Conservation (phyloP, 2,113 vertebrate species). For the Cheilinus undulatus region DNA sequence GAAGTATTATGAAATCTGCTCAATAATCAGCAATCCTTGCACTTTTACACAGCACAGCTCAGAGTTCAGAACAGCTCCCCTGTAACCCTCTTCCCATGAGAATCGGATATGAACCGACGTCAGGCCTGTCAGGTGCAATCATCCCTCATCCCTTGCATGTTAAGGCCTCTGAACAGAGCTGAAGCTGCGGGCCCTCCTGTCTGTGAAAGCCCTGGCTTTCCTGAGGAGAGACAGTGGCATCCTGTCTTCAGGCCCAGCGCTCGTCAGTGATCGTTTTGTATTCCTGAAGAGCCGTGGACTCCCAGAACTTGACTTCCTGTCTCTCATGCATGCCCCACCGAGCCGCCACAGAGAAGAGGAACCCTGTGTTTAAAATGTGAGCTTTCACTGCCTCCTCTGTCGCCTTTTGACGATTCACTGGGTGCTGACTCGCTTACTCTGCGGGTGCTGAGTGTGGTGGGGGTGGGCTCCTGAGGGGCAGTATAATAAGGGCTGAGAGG, state of each 20-base stretch:
- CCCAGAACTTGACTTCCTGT: constrained; percentile 77
- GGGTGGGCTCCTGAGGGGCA: constrained; percentile 15
- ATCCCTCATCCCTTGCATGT: constrained; percentile 68
- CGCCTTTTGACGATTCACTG: constrained; percentile 67
- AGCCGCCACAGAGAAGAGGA: constrained; percentile 56
- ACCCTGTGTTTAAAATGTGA: constrained; percentile 63
- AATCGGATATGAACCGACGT: constrained; percentile 30
- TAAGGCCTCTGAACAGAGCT: constrained; percentile 60
- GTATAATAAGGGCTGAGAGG: constrained; percentile 40
- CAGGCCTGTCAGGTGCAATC: constrained; percentile 68
- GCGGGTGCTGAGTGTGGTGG: constrained; percentile 16
- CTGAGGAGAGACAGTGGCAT: constrained; percentile 69
- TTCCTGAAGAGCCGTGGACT: constrained; percentile 64
- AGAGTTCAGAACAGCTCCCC: background rate
- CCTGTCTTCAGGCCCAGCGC: constrained; percentile 65
- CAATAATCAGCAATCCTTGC: background rate
- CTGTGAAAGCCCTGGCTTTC: constrained; percentile 65
- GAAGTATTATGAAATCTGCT: background rate
- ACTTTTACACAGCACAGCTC: background rate
- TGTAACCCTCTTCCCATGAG: constrained; percentile 21
- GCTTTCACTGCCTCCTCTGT: constrained; percentile 71
- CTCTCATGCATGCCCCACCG: constrained; percentile 34
- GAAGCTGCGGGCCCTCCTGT: constrained; percentile 45
- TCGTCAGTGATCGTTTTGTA: constrained; percentile 73
- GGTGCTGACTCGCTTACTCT: constrained; percentile 55